These are phyloP conservation scores for Idris sp. DNA, from an alignment of 1,140 invertebrate species.

Conservation along the genomic window DNA sequence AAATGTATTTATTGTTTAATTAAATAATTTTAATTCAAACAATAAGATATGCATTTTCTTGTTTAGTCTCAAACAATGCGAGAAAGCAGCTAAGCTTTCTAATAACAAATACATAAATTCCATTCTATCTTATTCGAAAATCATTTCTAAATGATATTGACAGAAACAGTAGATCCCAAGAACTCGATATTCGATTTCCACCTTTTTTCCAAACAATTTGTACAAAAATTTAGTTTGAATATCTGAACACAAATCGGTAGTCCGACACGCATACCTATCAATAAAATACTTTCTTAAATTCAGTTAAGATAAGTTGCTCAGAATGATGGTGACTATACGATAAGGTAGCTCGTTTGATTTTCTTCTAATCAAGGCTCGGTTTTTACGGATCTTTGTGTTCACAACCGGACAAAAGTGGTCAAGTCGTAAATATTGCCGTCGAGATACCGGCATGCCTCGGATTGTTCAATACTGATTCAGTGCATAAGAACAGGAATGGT, in stretches of 20 bases:
- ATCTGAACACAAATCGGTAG: slow-evolving; percentile 44
- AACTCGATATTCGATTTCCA: too few relatives aligned
- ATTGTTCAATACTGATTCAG: slow-evolving; percentile 37
- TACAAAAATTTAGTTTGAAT: slow-evolving; percentile 53
- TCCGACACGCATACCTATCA: slow-evolving; percentile 53
- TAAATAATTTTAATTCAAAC: too few relatives aligned
- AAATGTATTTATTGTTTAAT: too few relatives aligned
- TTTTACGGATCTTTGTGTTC: slow-evolving; percentile 41
- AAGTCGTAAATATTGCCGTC: slow-evolving; percentile 40
- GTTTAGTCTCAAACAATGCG: too few relatives aligned
- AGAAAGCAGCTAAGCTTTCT: too few relatives aligned
- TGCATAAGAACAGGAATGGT: slow-evolving; percentile 9
- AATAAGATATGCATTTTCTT: too few relatives aligned
- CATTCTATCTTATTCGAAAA: too few relatives aligned
- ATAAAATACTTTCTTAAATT: slow-evolving; percentile 51
- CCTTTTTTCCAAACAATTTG: slow-evolving; percentile 43
- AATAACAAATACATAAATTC: too few relatives aligned
- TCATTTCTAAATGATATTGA: slow-evolving; percentile 20
- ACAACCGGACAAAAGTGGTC: slow-evolving; percentile 8
- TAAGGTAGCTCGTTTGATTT: slow-evolving; percentile 39
- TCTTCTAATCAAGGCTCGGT: slow-evolving; percentile 31
- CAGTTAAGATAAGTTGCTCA: slow-evolving; percentile 53
- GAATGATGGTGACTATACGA: slow-evolving; percentile 27
- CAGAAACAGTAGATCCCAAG: too few relatives aligned
- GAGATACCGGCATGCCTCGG: slow-evolving; percentile 35